A percentile compares a stretch with the other conserved stretches of the same genome.
Conservation (phyloP, 2,888 invertebrate species). For the Melanostoma mellinum region DNA sequence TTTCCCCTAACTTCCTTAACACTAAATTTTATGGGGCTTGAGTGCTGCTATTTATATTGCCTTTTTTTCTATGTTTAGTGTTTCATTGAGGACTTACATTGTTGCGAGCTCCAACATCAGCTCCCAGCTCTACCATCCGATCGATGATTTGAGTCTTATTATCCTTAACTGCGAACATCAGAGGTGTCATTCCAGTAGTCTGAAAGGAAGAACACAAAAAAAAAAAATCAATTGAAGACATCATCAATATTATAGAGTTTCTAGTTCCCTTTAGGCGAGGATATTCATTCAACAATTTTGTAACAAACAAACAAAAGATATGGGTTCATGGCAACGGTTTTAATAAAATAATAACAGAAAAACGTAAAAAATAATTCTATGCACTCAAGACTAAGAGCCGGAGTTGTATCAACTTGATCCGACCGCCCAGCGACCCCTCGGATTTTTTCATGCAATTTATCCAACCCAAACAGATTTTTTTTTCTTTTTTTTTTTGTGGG, state of each 20-base stretch:
- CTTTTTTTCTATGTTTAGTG: slow-evolving; percentile 50
- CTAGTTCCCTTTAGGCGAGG: slow-evolving; percentile 15
- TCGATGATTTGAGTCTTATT: slow-evolving; percentile 95
- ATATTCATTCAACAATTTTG: slow-evolving; percentile 71
- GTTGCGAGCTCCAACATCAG: slow-evolving; percentile 94
- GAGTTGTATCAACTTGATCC: too few species aligned
- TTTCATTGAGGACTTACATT: slow-evolving; percentile 87
- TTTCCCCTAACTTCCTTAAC: slow-evolving; percentile 12
- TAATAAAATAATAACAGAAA: slow-evolving; percentile 65
- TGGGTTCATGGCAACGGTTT: slow-evolving; percentile 66
- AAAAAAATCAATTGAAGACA: slow-evolving; percentile 14
- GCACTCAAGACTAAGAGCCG: slow-evolving; percentile 37
- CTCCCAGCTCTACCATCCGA: slow-evolving; percentile 95
- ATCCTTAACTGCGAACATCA: slow-evolving; percentile 98
- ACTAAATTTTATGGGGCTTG: slow-evolving; percentile 31
- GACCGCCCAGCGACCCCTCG: not conserved
- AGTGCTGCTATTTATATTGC: slow-evolving; percentile 56
- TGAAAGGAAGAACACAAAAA: slow-evolving; percentile 82
- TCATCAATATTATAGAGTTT: slow-evolving; percentile 18
- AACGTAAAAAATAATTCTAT: slow-evolving; percentile 27
- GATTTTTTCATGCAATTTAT: slow-evolving; percentile 17
- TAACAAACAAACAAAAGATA: slow-evolving; percentile 7
- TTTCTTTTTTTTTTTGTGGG: slow-evolving; percentile 28
- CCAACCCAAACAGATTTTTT: slow-evolving; percentile 46
- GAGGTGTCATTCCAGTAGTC: slow-evolving; percentile 96